These are phyloP conservation scores for Xanthorhoe spadicearia DNA, from an alignment of 2,888 invertebrate genomes.

Conservation along the genomic window DNA sequence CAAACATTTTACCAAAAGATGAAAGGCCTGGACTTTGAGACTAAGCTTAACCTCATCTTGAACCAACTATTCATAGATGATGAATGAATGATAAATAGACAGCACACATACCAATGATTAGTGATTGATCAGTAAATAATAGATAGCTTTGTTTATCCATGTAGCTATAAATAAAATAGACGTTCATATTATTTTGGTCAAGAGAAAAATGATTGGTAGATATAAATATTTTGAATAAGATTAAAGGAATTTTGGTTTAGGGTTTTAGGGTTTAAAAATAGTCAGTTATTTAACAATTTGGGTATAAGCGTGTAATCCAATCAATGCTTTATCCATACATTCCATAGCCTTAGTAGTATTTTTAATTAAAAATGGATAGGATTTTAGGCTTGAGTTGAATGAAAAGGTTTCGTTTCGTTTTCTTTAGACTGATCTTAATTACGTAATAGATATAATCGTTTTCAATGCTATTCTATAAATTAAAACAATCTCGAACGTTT, in stretches of 20 bases:
- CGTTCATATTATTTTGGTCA: slow-evolving; percentile 7
- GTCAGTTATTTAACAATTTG: no score
- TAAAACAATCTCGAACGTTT: no score
- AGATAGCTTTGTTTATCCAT: slow-evolving; percentile 21
- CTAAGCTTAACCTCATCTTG: slow-evolving; percentile 6
- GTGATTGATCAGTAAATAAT: slow-evolving; percentile 31
- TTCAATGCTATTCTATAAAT: no score
- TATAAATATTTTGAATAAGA: neutral
- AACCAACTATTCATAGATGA: slow-evolving; percentile 10
- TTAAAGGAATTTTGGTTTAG: neutral
- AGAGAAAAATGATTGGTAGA: neutral
- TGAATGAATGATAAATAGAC: slow-evolving; percentile 21
- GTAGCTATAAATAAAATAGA: slow-evolving; percentile 17
- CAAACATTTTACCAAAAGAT: neutral
- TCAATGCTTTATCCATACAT: no score
- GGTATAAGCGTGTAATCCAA: no score
- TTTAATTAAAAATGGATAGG: no score
- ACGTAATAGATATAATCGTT: no score
- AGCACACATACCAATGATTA: slow-evolving; percentile 26
- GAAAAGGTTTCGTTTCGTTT: no score
- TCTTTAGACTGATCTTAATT: no score
- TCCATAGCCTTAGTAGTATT: no score
- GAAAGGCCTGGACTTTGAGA: neutral
- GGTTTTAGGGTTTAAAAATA: neutral
- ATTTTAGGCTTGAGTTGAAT: no score